These are phyloP conservation scores for Oncorhynchus nerka DNA, from an alignment of 2,113 vertebrate species.

Conservation along the genomic window DNA sequence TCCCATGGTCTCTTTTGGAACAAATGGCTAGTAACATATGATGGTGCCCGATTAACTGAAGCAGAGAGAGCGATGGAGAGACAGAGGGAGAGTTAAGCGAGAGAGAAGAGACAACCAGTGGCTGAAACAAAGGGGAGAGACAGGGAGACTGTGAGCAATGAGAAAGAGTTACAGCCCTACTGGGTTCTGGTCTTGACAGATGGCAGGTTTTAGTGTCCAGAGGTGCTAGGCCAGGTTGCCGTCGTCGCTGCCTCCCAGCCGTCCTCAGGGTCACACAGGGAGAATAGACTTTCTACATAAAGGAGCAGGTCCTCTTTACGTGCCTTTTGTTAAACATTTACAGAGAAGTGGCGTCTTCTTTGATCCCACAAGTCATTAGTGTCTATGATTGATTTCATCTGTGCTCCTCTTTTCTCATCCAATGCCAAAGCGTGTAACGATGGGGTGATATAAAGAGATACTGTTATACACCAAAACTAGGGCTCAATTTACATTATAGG, in stretches of 20 bases:
- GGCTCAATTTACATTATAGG: background rate
- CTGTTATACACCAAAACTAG: background rate
- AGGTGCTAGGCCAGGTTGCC: conserved; percentile 1
- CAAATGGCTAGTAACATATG: background rate
- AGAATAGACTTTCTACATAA: conserved; percentile 43
- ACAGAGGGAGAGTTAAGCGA: no score
- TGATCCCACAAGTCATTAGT: conserved; percentile 53
- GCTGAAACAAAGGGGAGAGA: background rate
- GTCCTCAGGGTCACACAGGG: conserved; percentile 21
- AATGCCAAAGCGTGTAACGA: background rate
- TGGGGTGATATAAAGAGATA: background rate
- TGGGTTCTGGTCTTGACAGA: conserved; percentile 19
- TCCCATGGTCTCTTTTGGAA: background rate
- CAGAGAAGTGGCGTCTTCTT: conserved; percentile 34
- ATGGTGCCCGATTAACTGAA: background rate
- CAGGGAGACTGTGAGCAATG: background rate
- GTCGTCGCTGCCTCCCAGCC: background rate
- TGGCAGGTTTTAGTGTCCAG: conserved; percentile 39
- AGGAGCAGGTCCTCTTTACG: conserved; percentile 48
- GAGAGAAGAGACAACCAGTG: no score
- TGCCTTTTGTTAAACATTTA: conserved; percentile 51
- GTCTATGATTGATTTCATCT: background rate
- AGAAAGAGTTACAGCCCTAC: conserved; percentile 35
- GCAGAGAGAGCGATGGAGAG: background rate
- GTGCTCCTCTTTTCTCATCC: conserved; percentile 9